A percentile compares a stretch with the other conserved stretches of the same genome.
These are phyloP conservation scores for Dinoponera quadriceps DNA, from an alignment of 1,140 invertebrate species.

Conservation along the genomic window DNA sequence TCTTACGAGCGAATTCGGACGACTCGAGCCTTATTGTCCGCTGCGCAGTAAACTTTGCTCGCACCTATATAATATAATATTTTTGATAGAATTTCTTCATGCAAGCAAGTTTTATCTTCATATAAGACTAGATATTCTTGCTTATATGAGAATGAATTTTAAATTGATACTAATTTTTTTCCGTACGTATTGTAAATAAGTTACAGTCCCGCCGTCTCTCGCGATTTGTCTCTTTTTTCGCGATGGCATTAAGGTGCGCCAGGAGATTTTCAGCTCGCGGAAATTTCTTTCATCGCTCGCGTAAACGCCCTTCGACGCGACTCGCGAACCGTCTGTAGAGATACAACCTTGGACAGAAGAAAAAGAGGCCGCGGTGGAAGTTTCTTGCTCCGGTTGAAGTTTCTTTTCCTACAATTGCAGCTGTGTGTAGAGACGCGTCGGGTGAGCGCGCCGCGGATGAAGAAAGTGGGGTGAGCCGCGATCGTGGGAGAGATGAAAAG, in stretches of 20 bases:
- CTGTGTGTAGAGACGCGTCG: neutral
- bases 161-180: too few relatives aligned
- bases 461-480: neutral
- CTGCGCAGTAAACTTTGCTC: too few relatives aligned
- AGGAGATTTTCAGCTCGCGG: slow-evolving; percentile 16
- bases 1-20: too few relatives aligned
- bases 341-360: slow-evolving; percentile 13
- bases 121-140: too few relatives aligned
- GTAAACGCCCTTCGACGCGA: slow-evolving; percentile 38
- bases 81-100: too few relatives aligned
- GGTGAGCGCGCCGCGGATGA: neutral
- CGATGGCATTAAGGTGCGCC: neutral
- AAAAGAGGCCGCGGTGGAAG: slow-evolving; percentile 20
- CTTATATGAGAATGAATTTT: too few relatives aligned
- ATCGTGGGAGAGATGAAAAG: slow-evolving; percentile 60
- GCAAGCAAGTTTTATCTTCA: too few relatives aligned
- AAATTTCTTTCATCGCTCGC: slow-evolving; percentile 39
- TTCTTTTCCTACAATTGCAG: slow-evolving; percentile 47
- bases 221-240: neutral
- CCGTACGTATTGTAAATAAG: slow-evolving; percentile 3
- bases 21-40: too few relatives aligned
- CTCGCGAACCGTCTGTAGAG: slow-evolving; percentile 9
- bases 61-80: too few relatives aligned
- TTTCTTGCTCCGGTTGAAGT: slow-evolving; percentile 38
- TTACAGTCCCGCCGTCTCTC: neutral